Evolutionary conservation across 2,888 invertebrate species (phyloP).

Genomic region (Sepiola atlantica): DNA sequence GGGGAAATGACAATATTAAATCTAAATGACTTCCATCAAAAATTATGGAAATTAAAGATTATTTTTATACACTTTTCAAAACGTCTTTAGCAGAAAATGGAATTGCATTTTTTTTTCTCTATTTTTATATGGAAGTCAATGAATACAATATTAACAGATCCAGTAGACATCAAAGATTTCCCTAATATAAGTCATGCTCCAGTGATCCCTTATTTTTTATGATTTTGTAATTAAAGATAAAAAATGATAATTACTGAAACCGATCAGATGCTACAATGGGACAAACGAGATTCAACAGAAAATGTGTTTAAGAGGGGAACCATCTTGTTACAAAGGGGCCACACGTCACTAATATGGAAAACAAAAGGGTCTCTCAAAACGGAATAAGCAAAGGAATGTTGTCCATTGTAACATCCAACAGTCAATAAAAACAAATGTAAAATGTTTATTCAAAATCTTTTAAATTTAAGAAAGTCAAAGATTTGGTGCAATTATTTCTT

Average conservation of each 20-base stretch:
- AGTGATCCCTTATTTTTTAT: no score
- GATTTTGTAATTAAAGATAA: no score
- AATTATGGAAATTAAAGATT: neutral
- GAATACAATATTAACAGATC: neutral
- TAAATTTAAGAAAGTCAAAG: neutral
- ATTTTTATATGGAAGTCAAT: neutral
- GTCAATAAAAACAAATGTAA: neutral
- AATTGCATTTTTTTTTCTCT: neutral
- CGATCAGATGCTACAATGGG: neutral
- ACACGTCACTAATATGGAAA: neutral
- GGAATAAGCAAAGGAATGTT: neutral
- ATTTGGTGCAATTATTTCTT: slow-evolving; percentile 1
- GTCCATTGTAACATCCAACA: neutral
- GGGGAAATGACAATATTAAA: neutral
- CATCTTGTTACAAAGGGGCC: neutral
- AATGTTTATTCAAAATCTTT: neutral
- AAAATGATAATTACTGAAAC: neutral
- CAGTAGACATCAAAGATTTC: neutral
- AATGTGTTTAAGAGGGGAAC: neutral
- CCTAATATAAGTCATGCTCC: no score
- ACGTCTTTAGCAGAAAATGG: neutral
- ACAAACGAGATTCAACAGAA: neutral
- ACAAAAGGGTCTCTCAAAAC: neutral
- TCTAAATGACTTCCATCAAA: slow-evolving; percentile 7
- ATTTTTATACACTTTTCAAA: neutral